These are phyloP conservation scores for Eupithecia vulgata DNA, from an alignment of 2,888 invertebrate genomes.

Conservation along the genomic window DNA sequence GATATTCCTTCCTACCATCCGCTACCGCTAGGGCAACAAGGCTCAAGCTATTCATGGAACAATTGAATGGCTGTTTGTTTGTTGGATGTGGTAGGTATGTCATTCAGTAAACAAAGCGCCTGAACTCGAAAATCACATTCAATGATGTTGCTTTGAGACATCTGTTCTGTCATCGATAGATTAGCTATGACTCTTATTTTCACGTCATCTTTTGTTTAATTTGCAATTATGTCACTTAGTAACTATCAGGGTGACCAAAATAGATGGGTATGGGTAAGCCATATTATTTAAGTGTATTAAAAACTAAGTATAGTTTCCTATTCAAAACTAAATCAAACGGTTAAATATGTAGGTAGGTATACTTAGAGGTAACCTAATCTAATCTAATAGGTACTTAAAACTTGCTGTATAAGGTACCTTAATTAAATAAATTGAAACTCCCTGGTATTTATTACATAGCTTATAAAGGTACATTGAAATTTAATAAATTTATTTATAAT, in stretches of 20 bases:
- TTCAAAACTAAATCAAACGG: neutral
- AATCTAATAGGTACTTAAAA: no score
- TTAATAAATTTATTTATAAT: no score
- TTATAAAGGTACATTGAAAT: no score
- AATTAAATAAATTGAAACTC: no score
- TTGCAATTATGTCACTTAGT: neutral
- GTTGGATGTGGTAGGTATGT: conserved; percentile 33
- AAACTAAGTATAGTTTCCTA: neutral
- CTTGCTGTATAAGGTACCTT: no score
- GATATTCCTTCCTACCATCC: conserved; percentile 44
- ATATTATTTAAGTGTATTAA: neutral
- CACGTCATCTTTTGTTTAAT: conserved; percentile 1
- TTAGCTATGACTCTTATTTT: neutral
- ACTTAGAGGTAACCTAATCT: no score
- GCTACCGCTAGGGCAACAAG: conserved; percentile 36
- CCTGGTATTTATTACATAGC: no score
- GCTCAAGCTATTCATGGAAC: conserved; percentile 55
- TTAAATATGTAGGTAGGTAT: neutral
- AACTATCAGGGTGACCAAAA: neutral
- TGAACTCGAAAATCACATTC: conserved; percentile 49
- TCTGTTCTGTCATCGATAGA: neutral
- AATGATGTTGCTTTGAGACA: conserved; percentile 48
- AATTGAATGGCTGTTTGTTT: conserved; percentile 61
- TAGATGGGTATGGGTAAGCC: neutral
- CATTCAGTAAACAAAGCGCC: conserved; percentile 57